These are phyloP conservation scores for Epistrophe eligans DNA, from an alignment of 2,888 invertebrate species.

Conservation along the genomic window DNA sequence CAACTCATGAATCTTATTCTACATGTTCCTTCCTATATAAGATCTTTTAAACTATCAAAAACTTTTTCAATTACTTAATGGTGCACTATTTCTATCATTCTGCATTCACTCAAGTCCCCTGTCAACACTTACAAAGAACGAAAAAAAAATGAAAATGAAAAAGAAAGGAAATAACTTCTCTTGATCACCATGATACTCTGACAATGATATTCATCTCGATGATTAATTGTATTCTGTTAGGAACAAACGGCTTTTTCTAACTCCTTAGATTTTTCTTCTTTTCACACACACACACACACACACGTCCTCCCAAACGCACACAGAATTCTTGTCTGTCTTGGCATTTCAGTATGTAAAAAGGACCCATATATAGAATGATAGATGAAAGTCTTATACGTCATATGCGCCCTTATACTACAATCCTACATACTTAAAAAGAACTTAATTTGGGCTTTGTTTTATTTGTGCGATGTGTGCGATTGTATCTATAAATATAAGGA, in stretches of 20 bases:
- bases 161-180: constrained; percentile 57
- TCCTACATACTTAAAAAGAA: constrained; percentile 4
- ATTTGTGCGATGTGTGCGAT: neutral
- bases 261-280: constrained; percentile 44
- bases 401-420: neutral
- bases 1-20: constrained; percentile 4
- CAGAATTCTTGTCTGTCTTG: neutral
- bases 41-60: constrained; percentile 39
- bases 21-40: constrained; percentile 13
- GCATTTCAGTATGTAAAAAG: constrained; percentile 23
- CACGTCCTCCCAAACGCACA: neutral
- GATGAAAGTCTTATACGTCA: constrained; percentile 6
- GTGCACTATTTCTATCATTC: constrained; percentile 26
- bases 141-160: constrained; percentile 5
- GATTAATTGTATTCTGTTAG: constrained; percentile 59
- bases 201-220: constrained; percentile 72
- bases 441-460: constrained; percentile 32
- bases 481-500: neutral
- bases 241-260: constrained; percentile 52
- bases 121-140: constrained; percentile 21
- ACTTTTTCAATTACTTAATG: constrained; percentile 71
- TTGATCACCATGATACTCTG: constrained; percentile 62
- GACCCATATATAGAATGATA: constrained; percentile 8
- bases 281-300: neutral
- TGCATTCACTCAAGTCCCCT: constrained; percentile 9